phyloP scores from a whole-genome alignment of 2,888 invertebrate genomes.

The Synergus itoensis region DNA sequence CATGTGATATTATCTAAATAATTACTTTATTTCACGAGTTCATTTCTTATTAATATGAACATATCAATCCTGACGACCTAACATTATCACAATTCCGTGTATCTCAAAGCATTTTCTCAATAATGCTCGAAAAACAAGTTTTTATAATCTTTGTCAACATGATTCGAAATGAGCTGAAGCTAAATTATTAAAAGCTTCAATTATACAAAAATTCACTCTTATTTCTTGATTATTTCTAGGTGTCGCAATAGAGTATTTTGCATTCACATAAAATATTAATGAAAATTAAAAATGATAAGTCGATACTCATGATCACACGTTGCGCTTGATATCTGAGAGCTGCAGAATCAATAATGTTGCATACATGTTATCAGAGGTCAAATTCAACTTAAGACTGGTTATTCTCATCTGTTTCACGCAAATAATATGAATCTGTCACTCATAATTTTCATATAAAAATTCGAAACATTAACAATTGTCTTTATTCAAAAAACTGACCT shows the following conservation, averaged over 20 bases:
- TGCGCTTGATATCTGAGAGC: background rate
- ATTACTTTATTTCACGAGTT: too few species aligned
- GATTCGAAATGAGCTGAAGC: too few species aligned
- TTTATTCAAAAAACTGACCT: slow-evolving; percentile 77
- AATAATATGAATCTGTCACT: background rate
- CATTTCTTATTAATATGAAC: too few species aligned
- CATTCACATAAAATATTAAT: background rate
- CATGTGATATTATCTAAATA: too few species aligned
- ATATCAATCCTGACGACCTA: too few species aligned
- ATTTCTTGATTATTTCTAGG: too few species aligned
- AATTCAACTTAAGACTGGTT: slow-evolving; percentile 16
- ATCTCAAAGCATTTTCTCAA: too few species aligned
- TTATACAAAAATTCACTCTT: background rate
- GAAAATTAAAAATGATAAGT: background rate
- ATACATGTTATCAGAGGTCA: slow-evolving; percentile 50
- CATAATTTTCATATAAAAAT: background rate
- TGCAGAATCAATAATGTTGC: background rate
- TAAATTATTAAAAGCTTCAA: too few species aligned
- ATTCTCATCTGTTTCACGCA: background rate
- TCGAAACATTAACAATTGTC: background rate
- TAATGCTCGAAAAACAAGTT: too few species aligned
- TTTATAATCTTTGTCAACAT: too few species aligned
- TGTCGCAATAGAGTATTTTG: background rate
- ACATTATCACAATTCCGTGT: too few species aligned
- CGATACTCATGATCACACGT: background rate